Percentiles rank a stretch among this genome's conserved stretches.
phyloP scores from a whole-genome alignment of 2,888 invertebrate species.

The Latrodectus elegans region DNA sequence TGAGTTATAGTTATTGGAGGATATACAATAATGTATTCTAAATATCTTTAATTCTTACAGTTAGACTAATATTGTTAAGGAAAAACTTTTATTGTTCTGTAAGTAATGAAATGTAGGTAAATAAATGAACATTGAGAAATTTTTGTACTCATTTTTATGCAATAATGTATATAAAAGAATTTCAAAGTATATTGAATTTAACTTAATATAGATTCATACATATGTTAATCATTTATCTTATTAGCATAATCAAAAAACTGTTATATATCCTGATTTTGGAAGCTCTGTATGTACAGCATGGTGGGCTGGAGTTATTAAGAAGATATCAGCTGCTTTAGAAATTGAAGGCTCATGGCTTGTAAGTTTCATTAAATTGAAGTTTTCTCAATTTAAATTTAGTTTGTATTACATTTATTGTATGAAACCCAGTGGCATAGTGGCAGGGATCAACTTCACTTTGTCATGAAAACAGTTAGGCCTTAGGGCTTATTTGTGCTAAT shows the following conservation, averaged over 20 bases:
- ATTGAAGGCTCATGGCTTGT: constrained; percentile 71
- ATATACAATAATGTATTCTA: too few species aligned
- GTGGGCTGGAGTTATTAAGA: constrained; percentile 71
- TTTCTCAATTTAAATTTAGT: neutral
- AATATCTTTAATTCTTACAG: too few species aligned
- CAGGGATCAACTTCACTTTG: too few species aligned
- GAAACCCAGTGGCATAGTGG: neutral
- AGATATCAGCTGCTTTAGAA: constrained; percentile 52
- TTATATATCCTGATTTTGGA: constrained; percentile 72
- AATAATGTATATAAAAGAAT: too few species aligned
- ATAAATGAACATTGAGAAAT: too few species aligned
- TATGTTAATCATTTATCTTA: neutral
- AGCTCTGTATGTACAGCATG: constrained; percentile 70
- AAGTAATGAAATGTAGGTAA: too few species aligned
- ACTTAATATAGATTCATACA: neutral
- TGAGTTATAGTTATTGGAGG: too few species aligned
- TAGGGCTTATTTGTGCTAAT: too few species aligned
- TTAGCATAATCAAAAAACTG: constrained; percentile 10
- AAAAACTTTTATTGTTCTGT: too few species aligned
- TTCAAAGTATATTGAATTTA: neutral
- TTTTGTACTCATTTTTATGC: too few species aligned
- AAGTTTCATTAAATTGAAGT: constrained; percentile 14
- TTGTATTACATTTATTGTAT: neutral
- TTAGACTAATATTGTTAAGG: too few species aligned
- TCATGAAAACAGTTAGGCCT: too few species aligned